Conservation (phyloP, 2,113 vertebrate species). For the Sorex fumeus region DNA sequence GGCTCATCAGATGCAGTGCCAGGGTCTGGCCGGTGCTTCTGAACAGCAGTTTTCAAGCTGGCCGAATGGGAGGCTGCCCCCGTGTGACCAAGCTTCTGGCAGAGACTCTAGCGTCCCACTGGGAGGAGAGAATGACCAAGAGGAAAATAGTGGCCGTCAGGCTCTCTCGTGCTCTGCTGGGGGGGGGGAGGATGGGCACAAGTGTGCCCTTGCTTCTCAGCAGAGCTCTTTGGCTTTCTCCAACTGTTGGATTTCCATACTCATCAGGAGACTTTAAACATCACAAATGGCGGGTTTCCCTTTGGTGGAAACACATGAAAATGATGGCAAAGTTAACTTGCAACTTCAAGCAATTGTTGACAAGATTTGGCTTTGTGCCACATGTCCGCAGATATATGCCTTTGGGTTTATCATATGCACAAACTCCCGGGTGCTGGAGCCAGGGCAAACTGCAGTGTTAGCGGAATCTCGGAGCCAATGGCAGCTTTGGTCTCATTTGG, state of each 20-base stretch:
- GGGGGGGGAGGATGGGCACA: background rate
- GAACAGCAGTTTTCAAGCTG: background rate
- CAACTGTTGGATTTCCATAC: background rate
- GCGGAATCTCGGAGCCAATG: background rate
- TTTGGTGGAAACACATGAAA: constrained; percentile 3
- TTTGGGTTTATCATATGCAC: constrained; percentile 23
- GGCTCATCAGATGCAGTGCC: background rate
- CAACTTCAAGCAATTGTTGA: constrained; percentile 20
- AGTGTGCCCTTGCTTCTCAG: background rate
- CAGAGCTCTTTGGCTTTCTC: background rate
- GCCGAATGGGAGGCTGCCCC: background rate
- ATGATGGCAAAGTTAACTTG: background rate
- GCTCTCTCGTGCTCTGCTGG: background rate
- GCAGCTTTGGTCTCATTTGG: background rate
- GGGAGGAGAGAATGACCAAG: background rate
- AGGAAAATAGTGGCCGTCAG: background rate
- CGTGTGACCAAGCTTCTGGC: background rate
- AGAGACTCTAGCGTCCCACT: background rate
- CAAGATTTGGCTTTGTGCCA: background rate
- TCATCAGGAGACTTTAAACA: constrained; percentile 42
- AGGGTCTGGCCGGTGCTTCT: rapidly evolving
- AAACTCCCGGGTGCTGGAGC: background rate
- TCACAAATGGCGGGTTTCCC: constrained; percentile 46
- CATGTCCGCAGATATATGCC: background rate
- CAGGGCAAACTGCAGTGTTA: background rate